A percentile compares a stretch with the other conserved stretches of the same genome.
Evolutionary conservation across 2,888 invertebrate species (phyloP).

Genomic region (Acanthosepion lycidas): DNA sequence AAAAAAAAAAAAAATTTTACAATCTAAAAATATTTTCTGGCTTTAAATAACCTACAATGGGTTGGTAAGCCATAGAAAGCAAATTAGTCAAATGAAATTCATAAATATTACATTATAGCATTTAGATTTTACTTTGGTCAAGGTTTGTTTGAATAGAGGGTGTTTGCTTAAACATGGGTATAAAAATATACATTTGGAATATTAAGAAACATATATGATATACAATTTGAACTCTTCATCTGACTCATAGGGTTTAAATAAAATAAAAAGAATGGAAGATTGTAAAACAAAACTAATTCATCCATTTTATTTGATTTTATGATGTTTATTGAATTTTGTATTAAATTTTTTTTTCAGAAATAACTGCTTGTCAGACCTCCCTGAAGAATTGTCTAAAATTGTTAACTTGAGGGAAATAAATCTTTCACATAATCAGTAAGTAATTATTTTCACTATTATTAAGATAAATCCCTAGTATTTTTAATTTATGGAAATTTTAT

Average conservation of each 20-base stretch:
- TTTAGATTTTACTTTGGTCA: background rate
- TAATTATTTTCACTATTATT: constrained; percentile 51
- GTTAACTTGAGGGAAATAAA: constrained; percentile 85
- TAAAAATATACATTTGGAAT: too few relatives aligned
- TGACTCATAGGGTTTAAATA: too few relatives aligned
- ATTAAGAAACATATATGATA: too few relatives aligned
- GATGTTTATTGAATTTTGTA: too few relatives aligned
- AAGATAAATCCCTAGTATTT: background rate
- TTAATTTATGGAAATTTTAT: too few relatives aligned
- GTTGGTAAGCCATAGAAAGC: too few relatives aligned
- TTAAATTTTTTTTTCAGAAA: constrained; percentile 63
- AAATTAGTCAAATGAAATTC: too few relatives aligned
- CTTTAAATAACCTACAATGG: too few relatives aligned
- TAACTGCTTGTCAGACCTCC: constrained; percentile 76
- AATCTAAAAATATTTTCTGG: too few relatives aligned
- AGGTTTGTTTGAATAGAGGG: background rate
- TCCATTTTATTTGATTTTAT: background rate
- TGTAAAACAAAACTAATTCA: background rate
- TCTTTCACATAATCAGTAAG: constrained; percentile 87
- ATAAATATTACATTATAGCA: background rate
- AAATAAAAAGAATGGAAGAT: background rate
- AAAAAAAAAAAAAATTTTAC: too few relatives aligned
- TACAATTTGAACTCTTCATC: too few relatives aligned
- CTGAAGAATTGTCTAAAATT: constrained; percentile 76
- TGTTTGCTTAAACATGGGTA: too few relatives aligned